A percentile compares a stretch with the other conserved stretches of the same genome.
phyloP scores from a whole-genome alignment of 2,888 invertebrate genomes.

The Hypercompe scribonia region DNA sequence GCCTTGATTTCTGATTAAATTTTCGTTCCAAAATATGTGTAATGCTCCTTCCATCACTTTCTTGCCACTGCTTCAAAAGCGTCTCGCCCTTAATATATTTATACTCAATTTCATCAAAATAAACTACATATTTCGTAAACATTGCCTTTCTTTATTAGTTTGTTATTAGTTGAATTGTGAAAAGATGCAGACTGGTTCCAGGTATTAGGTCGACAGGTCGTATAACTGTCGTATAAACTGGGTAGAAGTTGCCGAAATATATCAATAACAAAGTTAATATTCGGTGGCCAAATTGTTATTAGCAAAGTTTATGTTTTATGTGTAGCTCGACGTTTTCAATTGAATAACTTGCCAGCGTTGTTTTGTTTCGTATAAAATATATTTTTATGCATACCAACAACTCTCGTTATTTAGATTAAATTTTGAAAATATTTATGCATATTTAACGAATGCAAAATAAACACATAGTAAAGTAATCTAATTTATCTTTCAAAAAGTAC shows the following conservation, averaged over 20 bases:
- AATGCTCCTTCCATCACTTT: not conserved
- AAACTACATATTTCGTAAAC: not conserved
- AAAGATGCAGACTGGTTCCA: not conserved
- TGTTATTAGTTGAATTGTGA: not conserved
- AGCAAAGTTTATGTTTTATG: not conserved
- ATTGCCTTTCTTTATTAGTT: not conserved
- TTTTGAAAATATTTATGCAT: not conserved
- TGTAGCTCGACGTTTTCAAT: not conserved
- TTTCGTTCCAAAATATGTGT: not conserved
- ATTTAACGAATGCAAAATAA: not conserved
- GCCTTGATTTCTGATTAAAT: not conserved
- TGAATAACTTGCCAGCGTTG: not conserved
- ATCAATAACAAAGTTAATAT: not conserved
- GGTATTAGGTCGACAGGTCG: not conserved
- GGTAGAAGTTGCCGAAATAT: not conserved
- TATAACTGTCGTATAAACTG: not conserved
- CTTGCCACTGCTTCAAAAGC: not conserved
- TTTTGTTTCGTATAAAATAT: not conserved
- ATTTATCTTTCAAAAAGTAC: not conserved
- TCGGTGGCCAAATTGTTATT: not conserved
- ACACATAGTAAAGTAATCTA: not conserved
- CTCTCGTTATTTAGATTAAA: not conserved
- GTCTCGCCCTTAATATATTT: constrained; percentile 8
- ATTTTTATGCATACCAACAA: not conserved
- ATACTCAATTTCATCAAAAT: not conserved